Conservation (phyloP, 2,113 vertebrate species). For the Aramus guarauna region DNA sequence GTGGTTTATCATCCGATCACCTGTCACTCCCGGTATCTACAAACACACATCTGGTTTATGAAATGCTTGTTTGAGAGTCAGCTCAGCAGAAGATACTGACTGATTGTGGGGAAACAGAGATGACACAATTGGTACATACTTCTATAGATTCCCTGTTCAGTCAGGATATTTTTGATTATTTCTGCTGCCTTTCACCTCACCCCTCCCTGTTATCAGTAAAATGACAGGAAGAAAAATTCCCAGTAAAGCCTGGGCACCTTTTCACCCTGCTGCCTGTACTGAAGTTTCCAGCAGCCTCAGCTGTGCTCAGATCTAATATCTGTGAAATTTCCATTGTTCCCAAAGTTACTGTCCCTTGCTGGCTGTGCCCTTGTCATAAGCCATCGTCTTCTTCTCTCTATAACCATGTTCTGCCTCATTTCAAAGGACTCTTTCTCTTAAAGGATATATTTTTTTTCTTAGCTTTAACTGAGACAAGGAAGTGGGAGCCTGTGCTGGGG, state of each 20-base stretch:
- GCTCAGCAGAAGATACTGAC: neutral
- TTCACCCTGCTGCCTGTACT: neutral
- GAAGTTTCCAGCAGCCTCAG: neutral
- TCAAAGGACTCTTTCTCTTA: neutral
- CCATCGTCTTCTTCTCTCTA: neutral
- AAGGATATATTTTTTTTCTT: neutral
- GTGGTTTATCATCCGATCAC: neutral
- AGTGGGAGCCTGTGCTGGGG: neutral
- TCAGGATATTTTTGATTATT: neutral
- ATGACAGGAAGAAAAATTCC: neutral
- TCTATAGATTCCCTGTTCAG: rapidly evolving
- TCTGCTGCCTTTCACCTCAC: neutral
- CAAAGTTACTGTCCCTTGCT: neutral
- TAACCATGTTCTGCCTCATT: neutral
- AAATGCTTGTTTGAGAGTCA: neutral
- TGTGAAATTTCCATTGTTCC: neutral
- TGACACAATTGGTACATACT: no score
- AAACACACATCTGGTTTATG: neutral
- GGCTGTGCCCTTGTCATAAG: neutral
- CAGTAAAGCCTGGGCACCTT: neutral
- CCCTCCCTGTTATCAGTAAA: neutral
- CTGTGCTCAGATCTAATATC: neutral
- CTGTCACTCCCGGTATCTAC: neutral
- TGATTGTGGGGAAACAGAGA: neutral
- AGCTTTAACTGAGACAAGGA: neutral